phyloP scores from a whole-genome alignment of 2,797 vertebrate genomes.

The Diplodus puntazzo region DNA sequence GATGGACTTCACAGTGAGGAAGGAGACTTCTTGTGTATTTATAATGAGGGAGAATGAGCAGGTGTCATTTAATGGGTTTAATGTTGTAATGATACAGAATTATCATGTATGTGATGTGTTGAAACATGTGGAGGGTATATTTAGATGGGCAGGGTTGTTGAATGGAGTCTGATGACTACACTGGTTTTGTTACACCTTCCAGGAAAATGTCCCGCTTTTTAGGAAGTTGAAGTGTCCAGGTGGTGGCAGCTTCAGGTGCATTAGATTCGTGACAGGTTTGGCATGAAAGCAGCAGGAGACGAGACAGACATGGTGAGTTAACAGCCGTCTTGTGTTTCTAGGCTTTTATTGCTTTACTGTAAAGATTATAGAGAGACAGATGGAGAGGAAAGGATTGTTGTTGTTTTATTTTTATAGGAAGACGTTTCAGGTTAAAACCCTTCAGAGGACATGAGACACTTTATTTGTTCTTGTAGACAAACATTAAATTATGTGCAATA shows the following conservation, averaged over 20 bases:
- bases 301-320: constrained; percentile 16
- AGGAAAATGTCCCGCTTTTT: background rate
- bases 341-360: background rate
- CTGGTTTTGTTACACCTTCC: background rate
- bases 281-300: background rate
- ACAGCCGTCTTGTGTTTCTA: background rate
- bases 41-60: no score
- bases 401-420: background rate
- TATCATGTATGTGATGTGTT: no score
- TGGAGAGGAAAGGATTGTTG: background rate
- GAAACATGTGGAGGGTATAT: no score
- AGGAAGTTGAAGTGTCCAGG: background rate
- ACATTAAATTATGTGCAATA: no score
- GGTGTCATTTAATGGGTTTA: no score
- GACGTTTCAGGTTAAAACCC: no score
- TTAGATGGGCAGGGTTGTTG: background rate
- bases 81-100: no score
- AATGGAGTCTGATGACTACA: background rate
- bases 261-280: background rate
- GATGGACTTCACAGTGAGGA: no score
- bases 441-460: background rate
- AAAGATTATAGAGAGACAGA: background rate
- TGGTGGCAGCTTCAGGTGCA: background rate
- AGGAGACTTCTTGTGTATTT: no score
- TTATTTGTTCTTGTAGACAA: no score